Percentiles rank a stretch among this genome's conserved stretches.
Conservation (phyloP, 2,888 invertebrate genomes). For the Harmothoe impar region DNA sequence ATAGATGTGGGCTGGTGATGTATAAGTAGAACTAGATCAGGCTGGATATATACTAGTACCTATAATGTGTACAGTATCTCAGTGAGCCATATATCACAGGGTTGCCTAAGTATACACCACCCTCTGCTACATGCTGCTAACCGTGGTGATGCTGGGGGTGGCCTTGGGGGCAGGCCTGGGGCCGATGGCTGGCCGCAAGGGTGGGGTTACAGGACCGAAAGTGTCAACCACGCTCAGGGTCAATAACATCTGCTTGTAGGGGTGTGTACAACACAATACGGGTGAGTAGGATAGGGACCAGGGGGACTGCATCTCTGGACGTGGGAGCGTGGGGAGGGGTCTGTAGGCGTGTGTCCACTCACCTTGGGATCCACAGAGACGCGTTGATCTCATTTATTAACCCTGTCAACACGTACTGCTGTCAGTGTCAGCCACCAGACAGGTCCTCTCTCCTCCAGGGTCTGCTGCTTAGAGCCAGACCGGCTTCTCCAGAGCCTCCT, state of each 20-base stretch:
- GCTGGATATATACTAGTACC: not conserved
- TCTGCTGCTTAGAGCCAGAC: not conserved
- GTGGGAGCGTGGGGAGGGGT: not conserved
- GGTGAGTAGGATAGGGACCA: not conserved
- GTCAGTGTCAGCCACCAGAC: constrained; percentile 16
- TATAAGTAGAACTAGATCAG: not conserved
- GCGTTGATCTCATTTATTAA: constrained; percentile 19
- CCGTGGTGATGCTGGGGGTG: not conserved
- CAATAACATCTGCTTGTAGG: constrained; percentile 13
- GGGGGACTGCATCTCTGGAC: not conserved
- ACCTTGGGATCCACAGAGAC: not conserved
- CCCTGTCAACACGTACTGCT: constrained; percentile 8
- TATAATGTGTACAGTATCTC: not conserved
- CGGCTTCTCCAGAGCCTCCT: constrained; percentile 33
- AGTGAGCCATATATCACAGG: not conserved
- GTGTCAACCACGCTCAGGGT: not conserved
- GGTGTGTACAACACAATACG: not conserved
- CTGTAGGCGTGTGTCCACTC: not conserved
- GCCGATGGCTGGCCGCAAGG: not conserved
- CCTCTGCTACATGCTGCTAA: not conserved
- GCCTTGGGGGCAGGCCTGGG: constrained; percentile 5
- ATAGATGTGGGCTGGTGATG: not conserved
- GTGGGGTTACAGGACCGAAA: constrained; percentile 15
- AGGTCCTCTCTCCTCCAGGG: not conserved
- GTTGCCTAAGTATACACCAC: not conserved